A percentile compares a stretch with the other conserved stretches of the same genome.
These are phyloP conservation scores for Hydropotes inermis DNA, from an alignment of 2,113 vertebrate genomes.

Conservation along the genomic window DNA sequence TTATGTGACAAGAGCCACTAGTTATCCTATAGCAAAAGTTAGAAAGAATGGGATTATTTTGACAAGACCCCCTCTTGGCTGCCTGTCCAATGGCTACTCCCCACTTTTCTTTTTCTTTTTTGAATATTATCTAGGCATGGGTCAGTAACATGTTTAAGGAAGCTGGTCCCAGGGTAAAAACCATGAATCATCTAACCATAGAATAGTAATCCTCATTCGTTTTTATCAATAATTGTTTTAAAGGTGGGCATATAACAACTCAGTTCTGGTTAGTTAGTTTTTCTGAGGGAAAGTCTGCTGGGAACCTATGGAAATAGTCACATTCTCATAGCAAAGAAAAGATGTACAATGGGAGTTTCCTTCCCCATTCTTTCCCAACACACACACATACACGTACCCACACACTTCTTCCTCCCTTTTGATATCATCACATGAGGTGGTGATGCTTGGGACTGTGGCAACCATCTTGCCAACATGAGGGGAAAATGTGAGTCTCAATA, in stretches of 20 bases:
- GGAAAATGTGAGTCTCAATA: not conserved
- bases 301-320: not conserved
- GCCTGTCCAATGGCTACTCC: not conserved
- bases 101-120: not conserved
- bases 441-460: not conserved
- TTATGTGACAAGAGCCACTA: not conserved
- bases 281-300: not conserved
- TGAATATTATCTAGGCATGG: not conserved
- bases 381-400: not conserved
- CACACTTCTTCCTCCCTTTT: not conserved
- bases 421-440: not conserved
- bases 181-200: not conserved
- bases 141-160: not conserved
- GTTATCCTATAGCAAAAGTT: not conserved
- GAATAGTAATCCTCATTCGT: not conserved
- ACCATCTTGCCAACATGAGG: not conserved
- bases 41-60: not conserved
- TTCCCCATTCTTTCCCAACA: not conserved
- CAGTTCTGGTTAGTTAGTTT: not conserved
- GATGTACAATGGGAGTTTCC: not conserved
- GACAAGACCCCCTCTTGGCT: not conserved
- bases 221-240: not conserved
- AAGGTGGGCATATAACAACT: not conserved
- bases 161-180: not conserved
- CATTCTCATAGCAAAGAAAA: not conserved